These are phyloP conservation scores for Liopterus haemorrhoidalis DNA, from an alignment of 2,888 invertebrate genomes.

Conservation along the genomic window DNA sequence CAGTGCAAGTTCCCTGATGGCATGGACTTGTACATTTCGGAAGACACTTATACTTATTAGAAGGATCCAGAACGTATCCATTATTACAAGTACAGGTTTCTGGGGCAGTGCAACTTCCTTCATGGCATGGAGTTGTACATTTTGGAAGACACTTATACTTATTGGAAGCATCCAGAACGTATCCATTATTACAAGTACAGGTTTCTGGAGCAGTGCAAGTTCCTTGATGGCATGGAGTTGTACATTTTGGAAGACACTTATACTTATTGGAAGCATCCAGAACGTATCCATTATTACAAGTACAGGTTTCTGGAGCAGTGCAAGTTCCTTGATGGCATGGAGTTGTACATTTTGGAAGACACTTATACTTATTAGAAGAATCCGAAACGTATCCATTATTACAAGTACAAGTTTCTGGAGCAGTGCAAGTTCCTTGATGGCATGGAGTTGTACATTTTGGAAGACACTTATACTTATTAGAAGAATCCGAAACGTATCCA, in stretches of 20 bases:
- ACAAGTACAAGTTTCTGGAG: conserved; percentile 29
- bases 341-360: conserved; percentile 22
- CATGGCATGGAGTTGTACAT: conserved; percentile 22
- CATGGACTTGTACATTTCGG: conserved; percentile 30
- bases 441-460: conserved; percentile 32
- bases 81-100: conserved; percentile 31
- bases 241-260: conserved; percentile 30
- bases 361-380: conserved; percentile 20
- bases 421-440: conserved; percentile 24
- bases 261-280: conserved; percentile 8
- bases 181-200: conserved; percentile 47
- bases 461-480: conserved; percentile 33
- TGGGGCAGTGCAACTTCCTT: conserved; percentile 33
- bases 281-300: conserved; percentile 24
- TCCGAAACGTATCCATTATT: conserved; percentile 34
- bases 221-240: conserved; percentile 42
- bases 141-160: conserved; percentile 24
- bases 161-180: conserved; percentile 21
- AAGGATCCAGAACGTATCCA: conserved; percentile 12
- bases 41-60: conserved; percentile 29
- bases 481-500: conserved; percentile 16
- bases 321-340: conserved; percentile 25
- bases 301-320: conserved; percentile 31
- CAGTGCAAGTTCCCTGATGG: conserved; percentile 47
- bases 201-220: conserved; percentile 47